These are phyloP conservation scores for Pungitius pungitius DNA, from an alignment of 2,113 vertebrate genomes.

Conservation along the genomic window DNA sequence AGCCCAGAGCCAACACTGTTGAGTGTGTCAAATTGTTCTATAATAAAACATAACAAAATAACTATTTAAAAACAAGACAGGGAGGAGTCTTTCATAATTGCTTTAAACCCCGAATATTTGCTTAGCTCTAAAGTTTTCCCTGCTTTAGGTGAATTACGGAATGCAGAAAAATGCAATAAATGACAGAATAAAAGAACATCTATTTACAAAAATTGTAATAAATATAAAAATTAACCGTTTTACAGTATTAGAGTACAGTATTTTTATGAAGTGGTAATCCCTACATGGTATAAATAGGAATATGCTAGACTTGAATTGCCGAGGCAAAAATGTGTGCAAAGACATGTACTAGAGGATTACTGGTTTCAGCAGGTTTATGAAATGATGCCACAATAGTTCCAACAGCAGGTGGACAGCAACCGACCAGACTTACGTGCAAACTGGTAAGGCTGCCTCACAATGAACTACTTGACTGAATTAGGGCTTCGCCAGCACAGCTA, in stretches of 20 bases:
- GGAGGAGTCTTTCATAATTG: not conserved
- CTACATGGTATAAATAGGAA: slow-evolving; percentile 12
- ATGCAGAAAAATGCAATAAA: slow-evolving; percentile 19
- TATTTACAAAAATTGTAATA: not conserved
- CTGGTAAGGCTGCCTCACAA: slow-evolving; percentile 58
- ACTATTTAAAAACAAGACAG: not conserved
- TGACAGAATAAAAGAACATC: slow-evolving; percentile 8
- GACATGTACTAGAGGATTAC: not conserved
- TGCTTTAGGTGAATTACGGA: not conserved
- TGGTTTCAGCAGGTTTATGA: slow-evolving; percentile 29
- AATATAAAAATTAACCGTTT: not conserved
- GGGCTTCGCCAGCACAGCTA: slow-evolving; percentile 49
- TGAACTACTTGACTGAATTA: slow-evolving; percentile 59
- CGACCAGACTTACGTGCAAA: slow-evolving; percentile 36
- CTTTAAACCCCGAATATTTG: not conserved
- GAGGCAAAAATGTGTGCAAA: not conserved
- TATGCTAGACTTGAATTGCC: slow-evolving; percentile 10
- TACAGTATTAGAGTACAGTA: not conserved
- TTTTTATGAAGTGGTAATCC: too few relatives aligned
- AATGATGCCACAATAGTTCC: slow-evolving; percentile 22
- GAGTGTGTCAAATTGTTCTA: slow-evolving; percentile 24
- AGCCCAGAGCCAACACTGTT: slow-evolving; percentile 14
- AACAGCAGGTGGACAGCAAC: slow-evolving; percentile 43
- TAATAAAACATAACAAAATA: slow-evolving; percentile 5
- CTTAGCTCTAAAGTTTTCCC: not conserved